Evolutionary conservation across 1,140 invertebrate genomes (phyloP), one percentile per base, ranked within the genome.

Genomic region (Propsilocerus akamusi): DNA sequence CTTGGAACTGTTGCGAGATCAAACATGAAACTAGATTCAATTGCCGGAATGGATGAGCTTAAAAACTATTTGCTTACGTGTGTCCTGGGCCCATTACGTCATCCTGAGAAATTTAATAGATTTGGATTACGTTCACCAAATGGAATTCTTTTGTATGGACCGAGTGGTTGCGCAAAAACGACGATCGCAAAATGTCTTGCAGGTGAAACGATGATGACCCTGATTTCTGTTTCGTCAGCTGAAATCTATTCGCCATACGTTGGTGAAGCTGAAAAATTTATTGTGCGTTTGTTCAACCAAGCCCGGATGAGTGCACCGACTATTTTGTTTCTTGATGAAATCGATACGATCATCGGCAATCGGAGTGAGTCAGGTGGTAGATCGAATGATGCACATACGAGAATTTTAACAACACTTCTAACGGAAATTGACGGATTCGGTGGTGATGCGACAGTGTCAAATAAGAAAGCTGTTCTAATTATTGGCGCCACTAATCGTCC

Each of bases 401-500:
- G 76, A 52, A 72, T 83, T 50, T 62, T 83, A 6, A 75, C 80
- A 23, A 72, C 78, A 30, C 61, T 83, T 26, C 60, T 84, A 8
- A 75, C 73, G 8, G 80, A 83, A 68, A 75, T 83, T 68, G 81
- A 83, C 70, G 81, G 81, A 12, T 68, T 84, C 51, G 63, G 62
- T n/a, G 34, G 34, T 17, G 14, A 50, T 23, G 11, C 46, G 54
- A 14, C 37, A 30, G 12, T 14, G 28, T 17, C 5, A 4, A 24
- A 26, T 14, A 25, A 49, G 12, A 17, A 51, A 57, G 49, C 26
- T 24, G 77, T 86, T 2, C 66, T 81, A 1, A 72, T 85, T n/a
- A 69, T 86, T 17, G 82, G 74, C 7, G 82, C 83, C 8, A 86
- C 83, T 17, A 86, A 86, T 64, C 72, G 84, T 47, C 84, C 84